phyloP scores from a whole-genome alignment of 2,888 invertebrate genomes.

The Hydrotaea cyrtoneurina region DNA sequence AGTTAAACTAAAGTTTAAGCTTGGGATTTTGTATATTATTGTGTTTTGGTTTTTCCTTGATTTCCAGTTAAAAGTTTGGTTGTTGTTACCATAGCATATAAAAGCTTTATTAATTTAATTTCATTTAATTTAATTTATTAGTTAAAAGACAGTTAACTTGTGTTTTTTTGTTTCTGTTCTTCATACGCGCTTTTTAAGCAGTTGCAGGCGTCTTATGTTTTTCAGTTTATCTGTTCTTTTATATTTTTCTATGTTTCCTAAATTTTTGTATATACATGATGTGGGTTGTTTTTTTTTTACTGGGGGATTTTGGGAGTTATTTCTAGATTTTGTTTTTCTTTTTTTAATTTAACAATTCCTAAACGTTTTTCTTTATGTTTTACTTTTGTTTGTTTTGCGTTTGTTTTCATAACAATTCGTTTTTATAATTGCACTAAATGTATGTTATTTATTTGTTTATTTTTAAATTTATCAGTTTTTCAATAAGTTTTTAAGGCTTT shows the following conservation, averaged over 20 bases:
- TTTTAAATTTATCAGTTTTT: slow-evolving; percentile 46
- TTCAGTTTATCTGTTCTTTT: slow-evolving; percentile 35
- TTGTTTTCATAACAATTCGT: slow-evolving; percentile 60
- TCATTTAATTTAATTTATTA: slow-evolving; percentile 26
- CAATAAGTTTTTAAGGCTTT: slow-evolving; percentile 66
- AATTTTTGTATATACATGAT: slow-evolving; percentile 52
- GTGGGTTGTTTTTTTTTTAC: not conserved
- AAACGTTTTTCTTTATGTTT: slow-evolving; percentile 47
- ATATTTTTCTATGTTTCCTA: slow-evolving; percentile 4
- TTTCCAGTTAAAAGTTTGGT: slow-evolving; percentile 54
- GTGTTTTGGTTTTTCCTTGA: slow-evolving; percentile 42
- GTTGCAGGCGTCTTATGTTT: slow-evolving; percentile 60
- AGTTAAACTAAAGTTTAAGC: slow-evolving; percentile 34
- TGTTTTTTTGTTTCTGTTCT: no score
- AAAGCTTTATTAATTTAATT: slow-evolving; percentile 54
- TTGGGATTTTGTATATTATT: slow-evolving; percentile 55
- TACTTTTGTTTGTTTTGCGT: slow-evolving; percentile 16
- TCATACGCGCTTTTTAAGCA: slow-evolving; percentile 63
- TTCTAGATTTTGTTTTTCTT: slow-evolving; percentile 14
- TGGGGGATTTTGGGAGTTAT: not conserved
- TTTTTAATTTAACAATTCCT: slow-evolving; percentile 63
- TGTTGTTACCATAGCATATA: slow-evolving; percentile 49
- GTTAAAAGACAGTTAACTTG: slow-evolving; percentile 68
- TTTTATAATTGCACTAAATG: slow-evolving; percentile 63
- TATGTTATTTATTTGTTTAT: slow-evolving; percentile 44